A percentile compares a stretch with the other conserved stretches of the same genome.
phyloP scores from a whole-genome alignment of 2,113 vertebrate genomes.

The Merops nubicus region DNA sequence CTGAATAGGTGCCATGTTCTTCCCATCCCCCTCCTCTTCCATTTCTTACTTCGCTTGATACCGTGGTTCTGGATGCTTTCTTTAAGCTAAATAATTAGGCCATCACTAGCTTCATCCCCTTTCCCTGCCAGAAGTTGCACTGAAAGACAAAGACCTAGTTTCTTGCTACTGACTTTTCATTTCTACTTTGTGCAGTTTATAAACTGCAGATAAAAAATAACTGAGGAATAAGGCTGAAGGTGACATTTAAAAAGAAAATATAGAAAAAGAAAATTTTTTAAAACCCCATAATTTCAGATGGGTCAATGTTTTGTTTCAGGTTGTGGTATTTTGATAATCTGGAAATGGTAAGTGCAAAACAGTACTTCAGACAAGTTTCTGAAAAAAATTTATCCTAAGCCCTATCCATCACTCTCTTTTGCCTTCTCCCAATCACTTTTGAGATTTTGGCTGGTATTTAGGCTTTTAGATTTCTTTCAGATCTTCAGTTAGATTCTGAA shows the following conservation, averaged over 20 bases:
- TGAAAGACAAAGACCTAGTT: constrained; percentile 6
- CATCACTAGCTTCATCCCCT: not conserved
- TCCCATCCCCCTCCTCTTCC: not conserved
- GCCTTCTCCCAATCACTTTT: not conserved
- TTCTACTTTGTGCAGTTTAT: not conserved
- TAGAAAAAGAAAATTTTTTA: not conserved
- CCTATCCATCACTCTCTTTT: not conserved
- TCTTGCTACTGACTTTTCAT: not conserved
- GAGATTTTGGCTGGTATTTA: not conserved
- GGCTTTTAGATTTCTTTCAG: not conserved
- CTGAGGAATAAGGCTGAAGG: not conserved
- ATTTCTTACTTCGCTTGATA: not conserved
- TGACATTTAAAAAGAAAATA: not conserved
- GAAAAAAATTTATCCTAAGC: not conserved
- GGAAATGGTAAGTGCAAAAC: not conserved
- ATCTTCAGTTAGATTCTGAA: not conserved
- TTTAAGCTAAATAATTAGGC: constrained; percentile 2
- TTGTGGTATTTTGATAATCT: constrained; percentile 3
- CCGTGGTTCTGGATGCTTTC: not conserved
- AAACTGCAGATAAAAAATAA: not conserved
- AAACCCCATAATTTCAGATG: not conserved
- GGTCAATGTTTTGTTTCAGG: not conserved
- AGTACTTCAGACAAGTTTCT: not conserved
- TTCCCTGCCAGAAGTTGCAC: not conserved
- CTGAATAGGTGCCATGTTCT: not conserved